Percentiles rank a stretch among this genome's conserved stretches.
phyloP scores from a whole-genome alignment of 35 echinoderm and acorn worm genomes.

The Lytechinus pictus region DNA sequence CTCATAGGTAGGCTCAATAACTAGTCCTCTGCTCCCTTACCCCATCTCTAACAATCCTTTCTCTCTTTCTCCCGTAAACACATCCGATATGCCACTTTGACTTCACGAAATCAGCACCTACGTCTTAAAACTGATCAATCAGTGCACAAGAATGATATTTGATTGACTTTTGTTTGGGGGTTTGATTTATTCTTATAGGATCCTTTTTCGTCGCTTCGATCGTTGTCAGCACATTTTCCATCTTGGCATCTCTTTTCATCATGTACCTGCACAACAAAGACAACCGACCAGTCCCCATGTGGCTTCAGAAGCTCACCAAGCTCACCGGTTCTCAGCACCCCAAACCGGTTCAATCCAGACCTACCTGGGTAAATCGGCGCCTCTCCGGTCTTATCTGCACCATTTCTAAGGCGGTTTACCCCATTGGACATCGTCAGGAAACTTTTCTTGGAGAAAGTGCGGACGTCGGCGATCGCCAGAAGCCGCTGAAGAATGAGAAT shows the following conservation, averaged over 20 bases:
- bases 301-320: neutral
- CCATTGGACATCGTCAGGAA: neutral
- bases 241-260: constrained; percentile 22
- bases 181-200: neutral
- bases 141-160: no score
- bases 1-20: constrained; percentile 52
- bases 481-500: neutral
- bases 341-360: neutral
- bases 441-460: neutral
- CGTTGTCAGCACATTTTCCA: constrained; percentile 22
- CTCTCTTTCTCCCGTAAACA: neutral
- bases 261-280: constrained; percentile 26
- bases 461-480: neutral
- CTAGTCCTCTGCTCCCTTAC: neutral
- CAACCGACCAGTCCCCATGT: neutral
- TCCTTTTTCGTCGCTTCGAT: constrained; percentile 27
- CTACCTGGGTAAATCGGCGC: neutral
- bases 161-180: no score
- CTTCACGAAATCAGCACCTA: neutral
- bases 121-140: neutral
- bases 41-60: neutral
- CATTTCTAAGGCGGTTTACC: neutral
- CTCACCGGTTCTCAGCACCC: neutral
- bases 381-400: neutral
- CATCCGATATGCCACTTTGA: neutral